Percentiles rank a stretch among this genome's conserved stretches.
Evolutionary conservation across 2,888 invertebrate species (phyloP).

Genomic region (Smittia sp.): DNA sequence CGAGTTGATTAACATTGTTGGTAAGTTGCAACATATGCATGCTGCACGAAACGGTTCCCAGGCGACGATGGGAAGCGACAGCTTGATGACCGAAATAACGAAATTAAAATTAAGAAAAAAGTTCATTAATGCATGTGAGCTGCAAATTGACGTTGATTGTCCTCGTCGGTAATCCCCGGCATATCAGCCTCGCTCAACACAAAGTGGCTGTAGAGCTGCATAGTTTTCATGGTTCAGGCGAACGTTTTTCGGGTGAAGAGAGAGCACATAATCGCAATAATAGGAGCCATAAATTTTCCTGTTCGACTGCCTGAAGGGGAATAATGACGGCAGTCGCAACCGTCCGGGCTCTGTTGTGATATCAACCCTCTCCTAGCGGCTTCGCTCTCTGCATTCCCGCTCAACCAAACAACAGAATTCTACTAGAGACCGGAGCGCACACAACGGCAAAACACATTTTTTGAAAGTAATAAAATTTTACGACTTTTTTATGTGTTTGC

Average conservation of each 20-base stretch:
- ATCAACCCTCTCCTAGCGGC: slow-evolving; percentile 2
- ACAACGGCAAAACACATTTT: background rate
- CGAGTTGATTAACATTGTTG: slow-evolving; percentile 17
- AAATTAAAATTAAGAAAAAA: background rate
- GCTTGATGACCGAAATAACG: background rate
- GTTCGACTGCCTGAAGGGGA: background rate
- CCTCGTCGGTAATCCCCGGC: background rate
- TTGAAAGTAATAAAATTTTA: slow-evolving; percentile 40
- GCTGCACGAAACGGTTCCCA: background rate
- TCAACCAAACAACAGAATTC: slow-evolving; percentile 17
- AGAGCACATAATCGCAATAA: background rate
- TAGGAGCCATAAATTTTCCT: slow-evolving; percentile 21
- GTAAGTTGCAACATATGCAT: background rate
- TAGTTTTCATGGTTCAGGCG: background rate
- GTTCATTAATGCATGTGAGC: background rate
- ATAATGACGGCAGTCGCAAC: background rate
- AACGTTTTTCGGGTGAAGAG: background rate
- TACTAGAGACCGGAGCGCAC: background rate
- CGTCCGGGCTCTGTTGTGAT: background rate
- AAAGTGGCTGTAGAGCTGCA: background rate
- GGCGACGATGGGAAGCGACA: background rate
- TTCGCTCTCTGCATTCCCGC: background rate
- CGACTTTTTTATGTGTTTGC: slow-evolving; percentile 40
- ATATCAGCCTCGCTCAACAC: background rate
- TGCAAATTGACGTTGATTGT: background rate